These are phyloP conservation scores for Agrypnia vestita DNA, from an alignment of 1,140 invertebrate species.

Conservation along the genomic window DNA sequence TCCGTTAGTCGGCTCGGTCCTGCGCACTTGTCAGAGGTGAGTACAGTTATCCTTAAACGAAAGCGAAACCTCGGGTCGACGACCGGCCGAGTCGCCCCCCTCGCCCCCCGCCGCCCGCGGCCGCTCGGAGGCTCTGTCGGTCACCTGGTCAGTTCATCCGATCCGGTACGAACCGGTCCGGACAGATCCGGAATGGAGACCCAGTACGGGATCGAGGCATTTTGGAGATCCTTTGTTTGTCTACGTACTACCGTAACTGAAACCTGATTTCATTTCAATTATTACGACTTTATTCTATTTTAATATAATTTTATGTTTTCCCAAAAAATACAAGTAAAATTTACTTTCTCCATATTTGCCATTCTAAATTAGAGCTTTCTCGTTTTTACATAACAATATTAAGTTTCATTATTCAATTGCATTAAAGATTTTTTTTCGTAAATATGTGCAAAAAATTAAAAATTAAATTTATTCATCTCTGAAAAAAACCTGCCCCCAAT, in stretches of 20 bases:
- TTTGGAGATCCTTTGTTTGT: constrained; percentile 18
- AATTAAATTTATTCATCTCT: no score
- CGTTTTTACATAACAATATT: no score
- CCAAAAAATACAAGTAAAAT: no score
- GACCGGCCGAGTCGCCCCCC: constrained; percentile 4
- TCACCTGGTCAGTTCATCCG: constrained; percentile 52
- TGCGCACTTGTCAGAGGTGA: constrained; percentile 13
- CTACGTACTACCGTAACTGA: background rate
- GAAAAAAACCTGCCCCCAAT: no score
- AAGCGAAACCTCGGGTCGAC: constrained; percentile 57
- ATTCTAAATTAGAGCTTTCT: no score
- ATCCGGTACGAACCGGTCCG: constrained; percentile 36
- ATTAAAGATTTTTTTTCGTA: no score
- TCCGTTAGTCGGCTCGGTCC: background rate
- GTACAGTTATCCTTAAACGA: constrained; percentile 61
- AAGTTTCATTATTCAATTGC: no score
- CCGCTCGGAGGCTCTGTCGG: constrained; percentile 47
- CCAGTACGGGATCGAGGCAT: constrained; percentile 14
- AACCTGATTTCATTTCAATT: background rate
- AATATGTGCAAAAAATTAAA: no score
- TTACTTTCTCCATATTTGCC: no score
- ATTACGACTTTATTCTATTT: background rate
- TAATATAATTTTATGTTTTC: no score
- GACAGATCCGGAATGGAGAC: constrained; percentile 33
- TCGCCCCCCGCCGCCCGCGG: background rate